phyloP scores from a whole-genome alignment of 1,140 invertebrate genomes.

The Pantala flavescens region DNA sequence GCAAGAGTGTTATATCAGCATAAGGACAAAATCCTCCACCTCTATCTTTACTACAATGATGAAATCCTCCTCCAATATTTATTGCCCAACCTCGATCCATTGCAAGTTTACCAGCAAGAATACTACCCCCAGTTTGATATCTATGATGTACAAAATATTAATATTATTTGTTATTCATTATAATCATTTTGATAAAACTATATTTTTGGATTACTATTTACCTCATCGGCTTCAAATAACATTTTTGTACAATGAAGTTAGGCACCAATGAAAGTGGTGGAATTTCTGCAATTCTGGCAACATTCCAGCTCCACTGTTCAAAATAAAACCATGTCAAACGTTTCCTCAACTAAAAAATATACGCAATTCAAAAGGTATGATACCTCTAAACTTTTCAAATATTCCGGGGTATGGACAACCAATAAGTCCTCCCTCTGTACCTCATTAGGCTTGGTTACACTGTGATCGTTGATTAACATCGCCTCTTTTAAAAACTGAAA shows the following conservation, averaged over 20 bases:
- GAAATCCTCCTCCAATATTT: constrained; percentile 83
- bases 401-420: constrained; percentile 58
- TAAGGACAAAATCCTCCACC: constrained; percentile 83
- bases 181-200: background rate
- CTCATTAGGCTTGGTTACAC: constrained; percentile 52
- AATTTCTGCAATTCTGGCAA: constrained; percentile 69
- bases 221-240: constrained; percentile 66
- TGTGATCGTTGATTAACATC: constrained; percentile 40
- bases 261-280: constrained; percentile 60
- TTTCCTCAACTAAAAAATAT: background rate
- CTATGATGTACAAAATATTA: constrained; percentile 34
- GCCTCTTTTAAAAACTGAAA: constrained; percentile 47
- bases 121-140: constrained; percentile 70
- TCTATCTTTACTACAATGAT: constrained; percentile 59
- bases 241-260: constrained; percentile 62
- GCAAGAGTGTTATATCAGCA: constrained; percentile 72
- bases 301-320: constrained; percentile 61
- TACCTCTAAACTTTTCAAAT: constrained; percentile 58
- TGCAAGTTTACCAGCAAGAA: constrained; percentile 68
- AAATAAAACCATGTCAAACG: constrained; percentile 13
- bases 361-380: constrained; percentile 15
- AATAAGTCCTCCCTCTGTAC: constrained; percentile 56
- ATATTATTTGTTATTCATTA: background rate
- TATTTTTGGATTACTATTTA: constrained; percentile 25
- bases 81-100: constrained; percentile 74